Evolutionary conservation across 2,113 vertebrate species (phyloP), one percentile per base, ranked within the genome.

Genomic region (Stomatorhinus ivindoensis): DNA sequence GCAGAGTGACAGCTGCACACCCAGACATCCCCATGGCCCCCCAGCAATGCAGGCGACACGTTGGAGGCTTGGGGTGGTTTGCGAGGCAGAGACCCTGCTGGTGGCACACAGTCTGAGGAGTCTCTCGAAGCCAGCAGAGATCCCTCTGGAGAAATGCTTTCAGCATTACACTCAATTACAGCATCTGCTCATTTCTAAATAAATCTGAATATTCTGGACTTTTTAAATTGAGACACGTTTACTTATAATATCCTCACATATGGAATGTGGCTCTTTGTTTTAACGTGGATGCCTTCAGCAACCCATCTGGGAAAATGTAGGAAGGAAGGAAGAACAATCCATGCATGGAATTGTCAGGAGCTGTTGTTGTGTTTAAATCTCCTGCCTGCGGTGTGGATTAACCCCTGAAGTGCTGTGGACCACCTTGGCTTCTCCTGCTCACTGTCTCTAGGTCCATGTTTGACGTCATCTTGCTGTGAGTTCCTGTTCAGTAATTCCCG

Each of bases 401-500:
- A 95, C 90, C 91, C 90, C 90, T 44, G 55, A 90, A 90, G 69
- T 88, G 80, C 44, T 89, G 89, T 89, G 89, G 44, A 50, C 65
- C 17, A 21, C 27, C 8, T 17, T 51, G 10, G 46, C 48, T 39
- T 55, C 27, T 50, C n/a, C 31, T 48, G 24, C 91, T 91, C 61
- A 10, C 39, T 50, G 50, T 87, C 85, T 92, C 90, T 92, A 89
- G 24, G 53, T 90, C 91, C 92, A 83, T 89, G 82, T 93, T 90
- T 83, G 91, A 86, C 17, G 53, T 92, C 92, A 91, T 90, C 88
- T 91, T 90, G 90, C 90, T 88, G 91, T 86, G 89, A 53, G 91
- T 89, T 92, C 92, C 93, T 92, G 93, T 89, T 94, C 93, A 91
- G 89, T 97, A 94, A 97, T 89, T 89, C 82, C 91, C 93, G 91